Evolutionary conservation across 2,888 invertebrate species (phyloP).

Genomic region (Malacosoma neustria): DNA sequence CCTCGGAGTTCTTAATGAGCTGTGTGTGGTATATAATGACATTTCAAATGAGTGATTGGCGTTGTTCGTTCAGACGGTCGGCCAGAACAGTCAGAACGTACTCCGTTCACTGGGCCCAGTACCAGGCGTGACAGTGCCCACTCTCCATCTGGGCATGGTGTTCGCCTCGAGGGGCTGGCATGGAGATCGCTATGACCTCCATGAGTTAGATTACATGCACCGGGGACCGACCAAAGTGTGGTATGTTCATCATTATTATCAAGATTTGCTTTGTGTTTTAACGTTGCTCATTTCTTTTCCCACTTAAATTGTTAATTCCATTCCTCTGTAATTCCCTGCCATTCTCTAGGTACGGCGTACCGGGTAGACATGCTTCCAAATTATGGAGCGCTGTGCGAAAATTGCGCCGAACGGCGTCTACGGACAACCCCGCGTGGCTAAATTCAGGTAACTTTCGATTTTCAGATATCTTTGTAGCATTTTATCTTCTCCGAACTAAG

Average conservation of each 20-base stretch:
- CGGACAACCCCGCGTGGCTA: slow-evolving; percentile 90
- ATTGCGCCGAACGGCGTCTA: slow-evolving; percentile 86
- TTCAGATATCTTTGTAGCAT: too few species aligned
- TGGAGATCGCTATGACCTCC: slow-evolving; percentile 91
- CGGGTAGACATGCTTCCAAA: slow-evolving; percentile 82
- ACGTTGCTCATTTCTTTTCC: too few species aligned
- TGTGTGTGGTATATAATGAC: too few species aligned
- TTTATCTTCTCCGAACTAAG: too few species aligned
- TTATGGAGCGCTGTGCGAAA: slow-evolving; percentile 85
- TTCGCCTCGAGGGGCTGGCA: slow-evolving; percentile 97
- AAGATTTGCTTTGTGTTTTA: too few species aligned
- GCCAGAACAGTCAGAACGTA: slow-evolving; percentile 86
- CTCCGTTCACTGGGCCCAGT: slow-evolving; percentile 87
- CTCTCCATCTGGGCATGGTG: slow-evolving; percentile 93
- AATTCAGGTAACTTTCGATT: too few species aligned
- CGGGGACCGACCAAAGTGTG: slow-evolving; percentile 92
- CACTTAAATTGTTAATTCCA: too few species aligned
- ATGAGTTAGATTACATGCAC: slow-evolving; percentile 95
- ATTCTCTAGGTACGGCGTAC: slow-evolving; percentile 81
- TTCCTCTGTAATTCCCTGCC: too few species aligned
- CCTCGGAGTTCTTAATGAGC: too few species aligned
- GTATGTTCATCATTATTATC: too few species aligned
- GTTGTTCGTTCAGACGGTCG: slow-evolving; percentile 78
- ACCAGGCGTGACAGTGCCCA: slow-evolving; percentile 92
- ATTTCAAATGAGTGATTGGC: too few species aligned